Percentiles rank a stretch among this genome's conserved stretches.
These are phyloP conservation scores for Sycophila sp. DNA, from an alignment of 1,140 invertebrate genomes.

Conservation along the genomic window DNA sequence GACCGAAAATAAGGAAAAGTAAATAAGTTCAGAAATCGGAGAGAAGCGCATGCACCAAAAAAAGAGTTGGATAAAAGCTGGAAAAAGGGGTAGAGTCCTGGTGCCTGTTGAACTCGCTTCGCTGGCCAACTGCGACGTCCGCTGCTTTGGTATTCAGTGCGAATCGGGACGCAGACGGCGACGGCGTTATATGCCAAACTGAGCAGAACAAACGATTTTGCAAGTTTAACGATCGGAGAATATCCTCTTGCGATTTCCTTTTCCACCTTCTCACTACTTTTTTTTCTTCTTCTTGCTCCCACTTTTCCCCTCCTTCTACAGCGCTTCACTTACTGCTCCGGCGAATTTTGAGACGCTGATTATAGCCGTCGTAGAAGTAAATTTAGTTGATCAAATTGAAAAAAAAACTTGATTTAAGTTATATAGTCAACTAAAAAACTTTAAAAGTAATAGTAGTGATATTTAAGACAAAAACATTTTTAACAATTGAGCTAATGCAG, in stretches of 20 bases:
- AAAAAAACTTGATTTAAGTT: too few species aligned
- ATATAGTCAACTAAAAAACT: too few species aligned
- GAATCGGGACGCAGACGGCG: slow-evolving; percentile 20
- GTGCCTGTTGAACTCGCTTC: slow-evolving; percentile 47
- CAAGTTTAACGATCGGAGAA: slow-evolving; percentile 33
- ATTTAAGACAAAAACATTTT: too few species aligned
- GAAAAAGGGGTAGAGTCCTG: slow-evolving; percentile 36
- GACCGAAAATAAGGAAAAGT: too few species aligned
- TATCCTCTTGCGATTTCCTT: background rate
- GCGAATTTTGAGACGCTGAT: too few species aligned
- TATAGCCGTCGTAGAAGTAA: too few species aligned
- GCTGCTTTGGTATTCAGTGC: slow-evolving; percentile 40
- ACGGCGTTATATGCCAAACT: slow-evolving; percentile 31
- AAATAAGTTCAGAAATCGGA: too few species aligned
- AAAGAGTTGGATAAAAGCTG: slow-evolving; percentile 2
- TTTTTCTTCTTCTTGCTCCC: background rate
- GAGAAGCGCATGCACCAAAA: too few species aligned
- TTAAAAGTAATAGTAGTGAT: too few species aligned
- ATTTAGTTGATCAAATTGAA: too few species aligned
- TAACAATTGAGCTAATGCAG: too few species aligned
- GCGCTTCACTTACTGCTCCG: background rate
- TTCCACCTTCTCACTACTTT: background rate
- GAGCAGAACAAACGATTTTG: slow-evolving; percentile 37
- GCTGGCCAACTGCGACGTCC: slow-evolving; percentile 26
- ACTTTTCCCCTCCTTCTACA: background rate